A percentile compares a stretch with the other conserved stretches of the same genome.
These are phyloP conservation scores for Anser cygnoides DNA, from an alignment of 2,113 vertebrate genomes.

Conservation along the genomic window DNA sequence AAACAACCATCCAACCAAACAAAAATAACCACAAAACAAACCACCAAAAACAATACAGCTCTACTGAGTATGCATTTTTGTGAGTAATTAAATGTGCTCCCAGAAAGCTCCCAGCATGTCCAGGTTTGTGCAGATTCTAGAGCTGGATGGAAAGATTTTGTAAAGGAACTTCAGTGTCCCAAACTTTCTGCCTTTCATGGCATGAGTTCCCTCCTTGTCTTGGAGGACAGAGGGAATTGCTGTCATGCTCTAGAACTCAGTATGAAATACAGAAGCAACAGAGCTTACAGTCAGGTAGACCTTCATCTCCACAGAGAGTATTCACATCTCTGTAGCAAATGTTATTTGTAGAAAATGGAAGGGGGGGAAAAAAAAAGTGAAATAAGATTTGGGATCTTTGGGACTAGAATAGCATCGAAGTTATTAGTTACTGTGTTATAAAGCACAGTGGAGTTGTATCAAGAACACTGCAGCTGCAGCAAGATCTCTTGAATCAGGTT, in stretches of 20 bases:
- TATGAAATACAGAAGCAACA: not conserved
- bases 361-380: accelerated
- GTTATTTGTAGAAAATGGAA: not conserved
- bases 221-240: accelerated
- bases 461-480: not conserved
- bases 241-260: not conserved
- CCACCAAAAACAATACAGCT: not conserved
- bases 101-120: not conserved
- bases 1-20: not conserved
- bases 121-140: not conserved
- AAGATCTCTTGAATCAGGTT: constrained; percentile 48
- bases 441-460: constrained; percentile 14
- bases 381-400: not conserved
- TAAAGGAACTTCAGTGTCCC: not conserved
- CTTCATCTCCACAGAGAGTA: not conserved
- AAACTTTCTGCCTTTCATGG: not conserved
- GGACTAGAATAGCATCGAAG: not conserved
- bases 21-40: not conserved
- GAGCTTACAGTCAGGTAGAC: not conserved
- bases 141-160: not conserved
- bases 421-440: not conserved
- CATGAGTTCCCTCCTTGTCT: not conserved
- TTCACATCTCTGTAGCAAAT: not conserved
- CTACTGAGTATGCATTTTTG: not conserved
- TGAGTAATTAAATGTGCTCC: not conserved